A percentile compares a stretch with the other conserved stretches of the same genome.
Conservation (phyloP, 1,140 invertebrate genomes). For the Hyposmocoma kahamanoa region DNA sequence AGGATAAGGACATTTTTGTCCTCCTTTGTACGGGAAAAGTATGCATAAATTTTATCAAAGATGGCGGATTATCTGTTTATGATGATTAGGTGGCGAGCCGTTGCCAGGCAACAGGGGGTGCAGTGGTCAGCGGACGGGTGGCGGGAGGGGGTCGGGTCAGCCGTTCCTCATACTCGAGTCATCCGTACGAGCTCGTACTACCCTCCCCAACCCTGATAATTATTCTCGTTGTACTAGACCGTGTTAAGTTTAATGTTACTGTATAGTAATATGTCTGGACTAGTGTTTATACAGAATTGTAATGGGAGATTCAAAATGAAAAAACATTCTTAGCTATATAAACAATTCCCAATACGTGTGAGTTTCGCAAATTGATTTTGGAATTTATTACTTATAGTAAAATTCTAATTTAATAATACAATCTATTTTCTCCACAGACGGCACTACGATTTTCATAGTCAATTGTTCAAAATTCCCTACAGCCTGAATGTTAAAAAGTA, state of each 20-base stretch:
- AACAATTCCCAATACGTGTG: too few relatives aligned
- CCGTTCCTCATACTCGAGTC: constrained; percentile 57
- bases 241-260: constrained; percentile 49
- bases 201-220: constrained; percentile 47
- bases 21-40: too few relatives aligned
- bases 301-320: too few relatives aligned
- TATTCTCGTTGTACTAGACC: constrained; percentile 49
- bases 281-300: background rate
- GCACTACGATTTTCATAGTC: too few relatives aligned
- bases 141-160: constrained; percentile 24
- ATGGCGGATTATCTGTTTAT: constrained; percentile 71
- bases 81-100: constrained; percentile 66
- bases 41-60: constrained; percentile 60
- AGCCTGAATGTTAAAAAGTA: too few relatives aligned
- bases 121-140: constrained; percentile 51
- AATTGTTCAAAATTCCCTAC: too few relatives aligned
- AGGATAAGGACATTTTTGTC: too few relatives aligned
- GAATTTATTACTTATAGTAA: too few relatives aligned
- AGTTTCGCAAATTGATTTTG: too few relatives aligned
- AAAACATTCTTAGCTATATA: too few relatives aligned
- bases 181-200: constrained; percentile 30
- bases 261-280: constrained; percentile 16
- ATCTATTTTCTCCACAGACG: too few relatives aligned
- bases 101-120: constrained; percentile 66
- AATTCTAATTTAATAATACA: too few relatives aligned